Percentiles rank a stretch among this genome's conserved stretches.
These are phyloP conservation scores for Phylloscopus whistleri DNA, from an alignment of 2,113 vertebrate genomes.

Conservation along the genomic window DNA sequence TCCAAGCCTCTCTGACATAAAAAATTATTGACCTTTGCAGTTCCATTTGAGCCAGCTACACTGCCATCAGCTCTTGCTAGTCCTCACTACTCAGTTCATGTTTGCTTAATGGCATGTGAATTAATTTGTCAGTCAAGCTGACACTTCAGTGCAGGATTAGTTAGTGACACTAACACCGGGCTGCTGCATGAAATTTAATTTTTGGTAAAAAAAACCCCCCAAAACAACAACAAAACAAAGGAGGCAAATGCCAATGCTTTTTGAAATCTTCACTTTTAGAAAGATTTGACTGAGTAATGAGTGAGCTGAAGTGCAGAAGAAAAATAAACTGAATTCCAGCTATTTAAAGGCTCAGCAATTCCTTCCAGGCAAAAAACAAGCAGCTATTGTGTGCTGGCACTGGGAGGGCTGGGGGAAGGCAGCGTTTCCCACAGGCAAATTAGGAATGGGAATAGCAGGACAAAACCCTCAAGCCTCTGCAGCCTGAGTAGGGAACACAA, in stretches of 20 bases:
- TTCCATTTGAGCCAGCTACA: not conserved
- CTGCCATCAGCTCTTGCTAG: not conserved
- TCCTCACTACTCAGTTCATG: not conserved
- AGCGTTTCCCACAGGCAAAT: constrained; percentile 34
- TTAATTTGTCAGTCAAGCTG: not conserved
- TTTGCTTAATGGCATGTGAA: not conserved
- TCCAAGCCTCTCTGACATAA: not conserved
- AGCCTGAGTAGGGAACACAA: not conserved
- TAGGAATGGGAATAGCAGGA: constrained; percentile 38
- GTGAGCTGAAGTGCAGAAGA: not conserved
- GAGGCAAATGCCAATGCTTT: not conserved
- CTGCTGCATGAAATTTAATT: not conserved
- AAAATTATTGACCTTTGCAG: not conserved
- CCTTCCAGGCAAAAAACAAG: constrained; percentile 21
- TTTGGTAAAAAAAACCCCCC: not conserved
- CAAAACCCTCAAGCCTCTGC: not conserved
- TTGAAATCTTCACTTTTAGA: not conserved
- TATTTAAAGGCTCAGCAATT: constrained; percentile 32
- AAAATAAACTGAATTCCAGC: constrained; percentile 21
- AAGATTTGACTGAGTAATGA: not conserved
- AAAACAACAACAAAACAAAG: not conserved
- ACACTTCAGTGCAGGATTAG: not conserved
- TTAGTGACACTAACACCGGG: not conserved
- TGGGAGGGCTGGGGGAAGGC: not conserved
- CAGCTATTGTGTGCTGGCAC: not conserved